A percentile compares a stretch with the other conserved stretches of the same genome.
These are phyloP conservation scores for Toxostoma redivivum DNA, from an alignment of 2,113 vertebrate genomes.

Conservation along the genomic window DNA sequence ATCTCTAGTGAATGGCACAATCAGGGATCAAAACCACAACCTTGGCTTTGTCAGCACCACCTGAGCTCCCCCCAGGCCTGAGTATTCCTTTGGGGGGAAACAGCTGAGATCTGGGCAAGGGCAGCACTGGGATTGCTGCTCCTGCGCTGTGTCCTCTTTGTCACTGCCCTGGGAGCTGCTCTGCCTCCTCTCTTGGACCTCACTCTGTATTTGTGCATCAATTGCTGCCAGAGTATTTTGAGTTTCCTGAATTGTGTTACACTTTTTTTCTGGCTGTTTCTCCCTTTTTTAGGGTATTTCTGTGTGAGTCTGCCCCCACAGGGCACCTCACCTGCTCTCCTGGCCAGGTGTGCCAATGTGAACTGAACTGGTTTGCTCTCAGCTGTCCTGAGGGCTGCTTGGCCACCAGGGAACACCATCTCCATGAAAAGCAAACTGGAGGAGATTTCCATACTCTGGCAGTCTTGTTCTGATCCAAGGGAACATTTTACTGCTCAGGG, in stretches of 20 bases:
- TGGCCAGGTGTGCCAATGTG: too few species aligned
- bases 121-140: background rate
- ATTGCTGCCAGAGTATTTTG: background rate
- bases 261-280: background rate
- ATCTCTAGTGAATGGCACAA: background rate
- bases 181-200: background rate
- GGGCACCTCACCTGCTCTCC: background rate
- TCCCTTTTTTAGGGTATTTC: background rate
- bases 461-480: background rate
- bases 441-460: background rate
- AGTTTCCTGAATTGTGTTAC: background rate
- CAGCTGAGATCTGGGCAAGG: background rate
- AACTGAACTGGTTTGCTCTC: background rate
- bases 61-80: background rate
- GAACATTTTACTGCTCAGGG: background rate
- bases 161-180: background rate
- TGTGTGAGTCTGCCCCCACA: fast-evolving
- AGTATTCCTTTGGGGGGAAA: background rate
- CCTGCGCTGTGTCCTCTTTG: background rate
- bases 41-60: background rate
- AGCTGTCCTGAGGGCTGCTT: background rate
- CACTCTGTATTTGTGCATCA: background rate
- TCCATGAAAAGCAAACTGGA: background rate
- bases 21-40: fast-evolving
- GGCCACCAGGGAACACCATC: background rate